Evolutionary conservation across 2,888 invertebrate species (phyloP).

Genomic region (Odiellus spinosus): DNA sequence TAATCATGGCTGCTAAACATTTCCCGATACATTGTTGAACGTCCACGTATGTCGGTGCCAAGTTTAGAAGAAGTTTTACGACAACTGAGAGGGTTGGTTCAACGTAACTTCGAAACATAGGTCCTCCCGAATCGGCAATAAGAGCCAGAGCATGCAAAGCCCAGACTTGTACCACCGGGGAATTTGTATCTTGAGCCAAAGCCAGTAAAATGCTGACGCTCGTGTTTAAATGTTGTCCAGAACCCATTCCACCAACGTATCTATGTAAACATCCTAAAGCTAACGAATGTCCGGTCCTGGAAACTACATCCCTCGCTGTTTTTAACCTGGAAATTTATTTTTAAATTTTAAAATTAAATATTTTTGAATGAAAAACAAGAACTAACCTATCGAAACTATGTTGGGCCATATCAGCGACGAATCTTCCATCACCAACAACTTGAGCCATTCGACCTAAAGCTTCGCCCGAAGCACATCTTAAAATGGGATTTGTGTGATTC

Average conservation of each 20-base stretch:
- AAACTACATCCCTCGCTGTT: conserved; percentile 69
- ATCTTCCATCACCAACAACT: conserved; percentile 67
- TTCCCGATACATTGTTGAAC: conserved; percentile 86
- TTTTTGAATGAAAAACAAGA: neutral
- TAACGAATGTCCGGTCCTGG: conserved; percentile 66
- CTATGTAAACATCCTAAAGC: conserved; percentile 92
- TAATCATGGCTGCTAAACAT: conserved; percentile 83
- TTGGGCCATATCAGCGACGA: conserved; percentile 76
- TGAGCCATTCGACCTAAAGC: conserved; percentile 85
- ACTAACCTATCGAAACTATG: conserved; percentile 60
- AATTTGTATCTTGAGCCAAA: conserved; percentile 78
- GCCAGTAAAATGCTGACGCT: conserved; percentile 88
- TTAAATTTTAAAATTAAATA: neutral
- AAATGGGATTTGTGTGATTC: conserved; percentile 35
- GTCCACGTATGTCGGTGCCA: conserved; percentile 75
- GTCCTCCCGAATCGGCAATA: conserved; percentile 94
- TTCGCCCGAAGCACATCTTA: conserved; percentile 89
- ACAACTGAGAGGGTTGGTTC: conserved; percentile 81
- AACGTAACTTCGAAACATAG: conserved; percentile 95
- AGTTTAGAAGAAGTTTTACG: conserved; percentile 70
- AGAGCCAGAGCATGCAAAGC: conserved; percentile 85
- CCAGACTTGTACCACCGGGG: conserved; percentile 96
- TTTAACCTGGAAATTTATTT: conserved; percentile 38
- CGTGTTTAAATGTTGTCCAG: conserved; percentile 81
- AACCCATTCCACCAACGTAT: conserved; percentile 89